Percentiles rank a stretch among this genome's conserved stretches.
These are phyloP conservation scores for Drosophila affinis DNA, from an alignment of 2,888 invertebrate genomes.

Conservation along the genomic window DNA sequence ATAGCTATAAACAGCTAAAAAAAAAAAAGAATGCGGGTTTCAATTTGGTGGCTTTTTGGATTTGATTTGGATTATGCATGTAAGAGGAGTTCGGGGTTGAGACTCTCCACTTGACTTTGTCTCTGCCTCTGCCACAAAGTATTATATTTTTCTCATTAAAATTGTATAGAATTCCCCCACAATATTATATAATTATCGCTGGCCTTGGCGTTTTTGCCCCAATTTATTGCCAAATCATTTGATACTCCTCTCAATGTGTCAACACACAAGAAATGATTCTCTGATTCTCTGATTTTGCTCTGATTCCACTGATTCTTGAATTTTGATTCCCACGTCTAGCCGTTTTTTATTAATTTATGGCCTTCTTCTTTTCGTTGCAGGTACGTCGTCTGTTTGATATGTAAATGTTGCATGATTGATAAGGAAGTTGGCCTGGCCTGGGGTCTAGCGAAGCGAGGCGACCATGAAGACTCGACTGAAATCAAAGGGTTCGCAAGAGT, in stretches of 20 bases:
- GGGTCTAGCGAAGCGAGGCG: slow-evolving; percentile 14
- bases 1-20: slow-evolving; percentile 48
- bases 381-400: slow-evolving; percentile 59
- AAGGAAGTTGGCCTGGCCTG: slow-evolving; percentile 56
- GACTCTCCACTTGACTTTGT: slow-evolving; percentile 33
- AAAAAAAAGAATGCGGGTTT: slow-evolving; percentile 52
- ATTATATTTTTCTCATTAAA: slow-evolving; percentile 37
- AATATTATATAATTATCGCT: slow-evolving; percentile 41
- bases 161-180: slow-evolving; percentile 28
- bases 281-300: background rate
- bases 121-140: background rate
- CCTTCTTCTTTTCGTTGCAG: slow-evolving; percentile 44
- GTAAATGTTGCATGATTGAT: slow-evolving; percentile 59
- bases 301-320: background rate
- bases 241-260: slow-evolving; percentile 44
- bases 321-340: slow-evolving; percentile 37
- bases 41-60: slow-evolving; percentile 61
- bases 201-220: slow-evolving; percentile 2
- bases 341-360: slow-evolving; percentile 36
- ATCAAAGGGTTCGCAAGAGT: background rate
- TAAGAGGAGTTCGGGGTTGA: background rate
- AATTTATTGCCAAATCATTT: slow-evolving; percentile 55
- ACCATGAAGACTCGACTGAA: background rate
- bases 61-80: slow-evolving; percentile 47
- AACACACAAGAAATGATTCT: slow-evolving; percentile 36